Percentiles rank a stretch among this genome's conserved stretches.
phyloP scores from a whole-genome alignment of 2,113 vertebrate genomes.

The Nothocercus nigrocapillus region DNA sequence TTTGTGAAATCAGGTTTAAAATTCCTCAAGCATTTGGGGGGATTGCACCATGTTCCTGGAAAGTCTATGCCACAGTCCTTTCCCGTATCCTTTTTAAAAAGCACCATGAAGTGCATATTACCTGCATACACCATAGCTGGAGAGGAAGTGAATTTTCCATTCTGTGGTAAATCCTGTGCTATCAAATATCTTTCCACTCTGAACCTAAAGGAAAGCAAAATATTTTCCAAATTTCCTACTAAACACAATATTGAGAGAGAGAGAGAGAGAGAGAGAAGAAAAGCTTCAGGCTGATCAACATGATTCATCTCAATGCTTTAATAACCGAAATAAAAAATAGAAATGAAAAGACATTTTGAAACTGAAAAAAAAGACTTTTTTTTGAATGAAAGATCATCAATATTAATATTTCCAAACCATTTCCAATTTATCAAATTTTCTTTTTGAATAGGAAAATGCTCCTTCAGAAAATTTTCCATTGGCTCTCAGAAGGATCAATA shows the following conservation, averaged over 20 bases:
- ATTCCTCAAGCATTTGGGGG: slow-evolving; percentile 7
- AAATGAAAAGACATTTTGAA: neutral
- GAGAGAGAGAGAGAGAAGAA: neutral
- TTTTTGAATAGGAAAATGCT: neutral
- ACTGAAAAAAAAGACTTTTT: neutral
- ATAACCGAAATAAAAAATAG: neutral
- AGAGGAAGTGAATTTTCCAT: neutral
- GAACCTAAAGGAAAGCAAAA: slow-evolving; percentile 22
- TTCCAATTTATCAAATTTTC: slow-evolving; percentile 10
- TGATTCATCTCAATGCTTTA: neutral
- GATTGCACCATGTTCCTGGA: slow-evolving; percentile 50
- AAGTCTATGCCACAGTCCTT: slow-evolving; percentile 16
- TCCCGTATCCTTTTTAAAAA: neutral
- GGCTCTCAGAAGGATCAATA: neutral
- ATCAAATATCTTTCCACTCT: slow-evolving; percentile 36
- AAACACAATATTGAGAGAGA: neutral
- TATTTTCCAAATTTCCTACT: slow-evolving; percentile 33
- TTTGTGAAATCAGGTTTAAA: slow-evolving; percentile 57
- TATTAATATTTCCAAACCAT: neutral
- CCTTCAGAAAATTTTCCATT: neutral
- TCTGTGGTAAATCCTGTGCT: slow-evolving; percentile 26
- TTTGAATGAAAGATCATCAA: neutral
- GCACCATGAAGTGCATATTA: neutral
- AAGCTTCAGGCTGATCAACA: neutral
- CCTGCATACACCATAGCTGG: neutral